Evolutionary conservation across 2,113 vertebrate species (phyloP).

Genomic region (Hyaena hyaena): DNA sequence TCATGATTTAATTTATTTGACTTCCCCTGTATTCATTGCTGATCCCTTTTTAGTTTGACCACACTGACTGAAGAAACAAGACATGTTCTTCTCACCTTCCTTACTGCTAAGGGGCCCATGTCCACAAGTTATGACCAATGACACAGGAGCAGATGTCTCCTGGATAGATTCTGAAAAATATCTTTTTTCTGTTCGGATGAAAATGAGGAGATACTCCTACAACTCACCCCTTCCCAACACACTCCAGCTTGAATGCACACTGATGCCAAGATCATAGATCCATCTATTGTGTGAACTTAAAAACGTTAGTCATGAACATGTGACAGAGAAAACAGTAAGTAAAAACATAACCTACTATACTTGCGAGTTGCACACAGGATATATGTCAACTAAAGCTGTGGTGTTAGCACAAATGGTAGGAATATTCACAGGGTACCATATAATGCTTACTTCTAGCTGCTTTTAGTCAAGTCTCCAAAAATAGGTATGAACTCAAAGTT

Average conservation of each 20-base stretch:
- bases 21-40: not conserved
- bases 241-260: not conserved
- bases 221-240: not conserved
- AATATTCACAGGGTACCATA: not conserved
- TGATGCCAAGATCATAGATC: not conserved
- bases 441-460: not conserved
- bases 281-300: not conserved
- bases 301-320: not conserved
- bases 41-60: not conserved
- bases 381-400: not conserved
- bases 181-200: not conserved
- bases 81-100: not conserved
- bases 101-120: not conserved
- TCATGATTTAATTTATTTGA: not conserved
- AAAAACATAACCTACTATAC: not conserved
- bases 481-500: slow-evolving; percentile 43
- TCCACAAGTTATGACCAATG: not conserved
- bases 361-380: not conserved
- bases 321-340: not conserved
- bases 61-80: not conserved
- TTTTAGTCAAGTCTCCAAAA: slow-evolving; percentile 33
- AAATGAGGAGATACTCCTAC: not conserved
- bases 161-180: not conserved
- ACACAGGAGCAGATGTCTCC: not conserved
- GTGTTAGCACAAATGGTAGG: not conserved